Conservation (phyloP, 2,888 invertebrate species). For the Mantis religiosa region DNA sequence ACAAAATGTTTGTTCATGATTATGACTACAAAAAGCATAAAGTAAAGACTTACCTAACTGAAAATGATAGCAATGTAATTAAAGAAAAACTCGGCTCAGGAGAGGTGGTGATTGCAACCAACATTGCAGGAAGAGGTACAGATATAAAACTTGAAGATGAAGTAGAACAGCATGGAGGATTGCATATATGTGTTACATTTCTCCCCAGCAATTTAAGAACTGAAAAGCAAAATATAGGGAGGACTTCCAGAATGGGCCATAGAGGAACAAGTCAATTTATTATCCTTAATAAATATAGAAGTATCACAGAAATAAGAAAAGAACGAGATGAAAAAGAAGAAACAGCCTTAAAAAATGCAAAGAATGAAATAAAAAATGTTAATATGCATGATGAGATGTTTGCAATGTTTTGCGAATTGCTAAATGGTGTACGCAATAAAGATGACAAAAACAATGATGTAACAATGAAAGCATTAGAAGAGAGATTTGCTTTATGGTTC, state of each 20-base stretch:
- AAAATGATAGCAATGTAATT: neutral
- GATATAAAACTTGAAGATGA: neutral
- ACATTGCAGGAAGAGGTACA: neutral
- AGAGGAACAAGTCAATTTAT: neutral
- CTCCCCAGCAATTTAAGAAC: neutral
- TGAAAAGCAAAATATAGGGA: neutral
- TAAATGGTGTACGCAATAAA: neutral
- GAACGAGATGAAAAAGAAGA: neutral
- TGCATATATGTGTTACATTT: neutral
- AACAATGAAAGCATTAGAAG: no score
- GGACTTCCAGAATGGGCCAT: neutral
- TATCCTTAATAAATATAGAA: neutral
- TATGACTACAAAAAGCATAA: neutral
- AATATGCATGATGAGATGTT: neutral
- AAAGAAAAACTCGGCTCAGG: neutral
- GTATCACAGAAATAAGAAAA: neutral
- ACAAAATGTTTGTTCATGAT: no score
- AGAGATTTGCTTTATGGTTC: no score
- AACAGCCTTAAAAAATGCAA: neutral
- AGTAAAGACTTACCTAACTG: neutral
- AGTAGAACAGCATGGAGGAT: neutral
- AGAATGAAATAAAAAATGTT: neutral
- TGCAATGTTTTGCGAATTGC: neutral
- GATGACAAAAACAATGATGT: no score
- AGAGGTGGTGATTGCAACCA: neutral